phyloP scores from a whole-genome alignment of 2,888 invertebrate genomes.

The Mythimna loreyi region DNA sequence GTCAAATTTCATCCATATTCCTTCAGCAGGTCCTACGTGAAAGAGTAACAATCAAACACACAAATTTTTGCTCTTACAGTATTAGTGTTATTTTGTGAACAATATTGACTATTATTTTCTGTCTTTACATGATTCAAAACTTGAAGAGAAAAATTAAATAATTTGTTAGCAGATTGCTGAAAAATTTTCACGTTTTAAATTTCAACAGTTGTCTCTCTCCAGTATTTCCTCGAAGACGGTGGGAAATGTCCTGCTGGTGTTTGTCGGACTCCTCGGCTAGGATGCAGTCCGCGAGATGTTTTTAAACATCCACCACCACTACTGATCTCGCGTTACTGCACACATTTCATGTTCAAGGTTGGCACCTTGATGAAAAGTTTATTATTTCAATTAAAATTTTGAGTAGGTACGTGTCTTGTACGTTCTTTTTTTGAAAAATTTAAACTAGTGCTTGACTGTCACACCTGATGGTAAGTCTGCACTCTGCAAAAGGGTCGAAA shows the following conservation, averaged over 20 bases:
- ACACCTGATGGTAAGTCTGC: no score
- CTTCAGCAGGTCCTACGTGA: no score
- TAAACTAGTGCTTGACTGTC: no score
- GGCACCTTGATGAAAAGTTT: not conserved
- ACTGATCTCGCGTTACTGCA: conserved; percentile 74
- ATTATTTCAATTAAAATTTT: not conserved
- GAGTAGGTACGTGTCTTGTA: not conserved
- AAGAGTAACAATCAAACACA: no score
- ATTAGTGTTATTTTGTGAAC: no score
- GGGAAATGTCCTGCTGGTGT: conserved; percentile 50
- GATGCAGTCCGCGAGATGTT: conserved; percentile 68
- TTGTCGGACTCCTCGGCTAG: conserved; percentile 35
- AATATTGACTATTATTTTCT: no score
- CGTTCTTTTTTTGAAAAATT: no score
- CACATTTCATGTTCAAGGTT: conserved; percentile 37
- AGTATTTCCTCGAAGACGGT: conserved; percentile 35
- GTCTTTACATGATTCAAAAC: no score
- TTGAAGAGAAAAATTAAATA: not conserved
- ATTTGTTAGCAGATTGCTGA: not conserved
- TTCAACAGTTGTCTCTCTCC: not conserved
- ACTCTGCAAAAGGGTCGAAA: no score
- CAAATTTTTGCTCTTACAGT: no score
- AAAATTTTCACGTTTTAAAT: not conserved
- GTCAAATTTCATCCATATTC: no score
- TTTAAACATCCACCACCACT: conserved; percentile 74